A percentile compares a stretch with the other conserved stretches of the same genome.
Evolutionary conservation across 2,888 invertebrate species (phyloP).

Genomic region (Hydrotaea diabolus): DNA sequence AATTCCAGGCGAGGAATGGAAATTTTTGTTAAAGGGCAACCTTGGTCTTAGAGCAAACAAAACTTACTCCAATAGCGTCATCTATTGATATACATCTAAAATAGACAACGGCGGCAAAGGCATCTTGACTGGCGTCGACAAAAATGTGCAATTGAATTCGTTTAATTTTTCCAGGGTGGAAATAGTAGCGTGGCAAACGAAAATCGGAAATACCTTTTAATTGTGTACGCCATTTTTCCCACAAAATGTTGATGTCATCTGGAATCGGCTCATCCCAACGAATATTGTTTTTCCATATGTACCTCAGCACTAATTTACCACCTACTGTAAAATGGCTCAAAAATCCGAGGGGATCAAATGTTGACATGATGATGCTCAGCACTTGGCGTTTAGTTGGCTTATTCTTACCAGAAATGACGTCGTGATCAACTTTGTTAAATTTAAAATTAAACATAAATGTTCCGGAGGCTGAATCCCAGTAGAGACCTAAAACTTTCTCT

Average conservation of each 20-base stretch:
- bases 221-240: slow-evolving; percentile 43
- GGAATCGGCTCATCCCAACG: slow-evolving; percentile 45
- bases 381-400: no score
- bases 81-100: slow-evolving; percentile 21
- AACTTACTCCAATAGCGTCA: slow-evolving; percentile 11
- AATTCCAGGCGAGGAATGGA: no score
- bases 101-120: slow-evolving; percentile 47
- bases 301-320: no score
- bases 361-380: no score
- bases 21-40: no score
- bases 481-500: slow-evolving; percentile 46
- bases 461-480: slow-evolving; percentile 29
- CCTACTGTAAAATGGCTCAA: no score
- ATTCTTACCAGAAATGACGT: slow-evolving; percentile 22
- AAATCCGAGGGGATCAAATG: no score
- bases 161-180: no score
- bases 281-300: slow-evolving; percentile 39
- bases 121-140: no score
- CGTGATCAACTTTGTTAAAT: no score
- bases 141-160: no score
- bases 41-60: slow-evolving; percentile 45
- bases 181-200: no score
- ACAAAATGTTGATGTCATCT: slow-evolving; percentile 10
- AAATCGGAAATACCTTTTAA: neutral
- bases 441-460: slow-evolving; percentile 49